Base-by-base conservation (phyloP, 2,113 vertebrate genomes). In the Alexandromys fortis region DNA sequence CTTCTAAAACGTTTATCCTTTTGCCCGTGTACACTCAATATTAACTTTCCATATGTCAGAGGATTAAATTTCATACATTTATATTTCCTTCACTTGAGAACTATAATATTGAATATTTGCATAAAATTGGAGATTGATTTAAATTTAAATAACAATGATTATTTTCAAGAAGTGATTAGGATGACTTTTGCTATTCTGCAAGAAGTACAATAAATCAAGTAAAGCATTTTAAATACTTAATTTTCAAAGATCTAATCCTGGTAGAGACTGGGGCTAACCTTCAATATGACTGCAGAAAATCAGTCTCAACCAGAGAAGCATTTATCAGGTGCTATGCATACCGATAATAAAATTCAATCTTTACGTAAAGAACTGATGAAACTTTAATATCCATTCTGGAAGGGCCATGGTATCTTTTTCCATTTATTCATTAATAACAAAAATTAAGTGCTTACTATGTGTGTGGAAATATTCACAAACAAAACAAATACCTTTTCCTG, bases 81-180 rank as follows among this genome's bases (percentile, higher is more conserved):
- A 93, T 4, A 58, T 73, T 49, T 88, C 35, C 94, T 88, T 94
- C 2, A 78, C 28, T 17, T 89, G 45, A 76, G 97, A 96, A 91
- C 92, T 63, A 91, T 28, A 86, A 85, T 42, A 93, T 1, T 21
- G 17, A 79, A 12, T 9, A 91, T 89, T 94, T 93, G 7, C 22
- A 93, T 2, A 92, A 7, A 75, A 30, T 86, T 26, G 22, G 55
- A 72, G 2, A 87, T 70, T 91, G 52, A 77, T 61, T 49, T 89
- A 86, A 95, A 78, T 97, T 94, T 94, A 87, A 94, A 88, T 78
- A 49, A 86, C 89, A 86, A 24, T 49, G 19, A 52, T 92, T 85
- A 96, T 75, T 94, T 86, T 61, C 16, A 78, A 82, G 85, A 83
- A 91, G 61, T 45, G 21, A 63, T 17, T 87, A 86, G 10, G 5